A percentile compares a stretch with the other conserved stretches of the same genome.
phyloP scores from a whole-genome alignment of 1,140 invertebrate genomes.

The Heterodera schachtii region DNA sequence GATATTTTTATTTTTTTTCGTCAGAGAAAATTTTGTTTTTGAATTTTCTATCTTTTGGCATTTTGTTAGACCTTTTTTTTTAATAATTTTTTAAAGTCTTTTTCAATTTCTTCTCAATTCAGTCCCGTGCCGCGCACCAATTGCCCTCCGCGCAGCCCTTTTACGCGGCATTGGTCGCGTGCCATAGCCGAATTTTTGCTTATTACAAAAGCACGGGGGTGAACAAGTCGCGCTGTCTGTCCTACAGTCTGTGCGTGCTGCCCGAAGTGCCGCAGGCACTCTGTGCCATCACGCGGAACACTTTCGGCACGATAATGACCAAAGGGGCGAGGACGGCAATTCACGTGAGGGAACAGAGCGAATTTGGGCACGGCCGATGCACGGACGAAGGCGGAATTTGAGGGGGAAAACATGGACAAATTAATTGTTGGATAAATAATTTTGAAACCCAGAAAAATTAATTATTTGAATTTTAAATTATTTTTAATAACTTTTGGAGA shows the following conservation, averaged over 20 bases:
- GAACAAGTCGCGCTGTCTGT: slow-evolving; percentile 25
- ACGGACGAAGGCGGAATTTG: background rate
- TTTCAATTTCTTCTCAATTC: background rate
- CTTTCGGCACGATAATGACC: background rate
- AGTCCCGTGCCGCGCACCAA: background rate
- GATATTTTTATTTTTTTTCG: too few species aligned
- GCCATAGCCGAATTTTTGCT: slow-evolving; percentile 30
- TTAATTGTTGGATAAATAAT: too few species aligned
- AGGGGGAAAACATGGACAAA: background rate
- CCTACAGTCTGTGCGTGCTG: slow-evolving; percentile 33
- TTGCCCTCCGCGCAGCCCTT: slow-evolving; percentile 13
- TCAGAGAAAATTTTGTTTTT: too few species aligned
- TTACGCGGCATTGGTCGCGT: slow-evolving; percentile 27
- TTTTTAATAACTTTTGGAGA: too few species aligned
- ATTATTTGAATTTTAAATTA: too few species aligned
- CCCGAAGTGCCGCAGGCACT: background rate
- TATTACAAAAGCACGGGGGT: slow-evolving; percentile 28
- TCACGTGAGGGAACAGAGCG: background rate
- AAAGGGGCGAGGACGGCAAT: background rate
- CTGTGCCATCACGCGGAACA: background rate
- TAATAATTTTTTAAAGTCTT: background rate
- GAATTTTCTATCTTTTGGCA: too few species aligned
- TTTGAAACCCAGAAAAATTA: too few species aligned
- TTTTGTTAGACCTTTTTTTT: too few species aligned
- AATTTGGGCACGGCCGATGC: background rate